These are phyloP conservation scores for Oscarella lobularis DNA, from an alignment of 37 sponge, comb jelly and placozoan species.

Conservation along the genomic window DNA sequence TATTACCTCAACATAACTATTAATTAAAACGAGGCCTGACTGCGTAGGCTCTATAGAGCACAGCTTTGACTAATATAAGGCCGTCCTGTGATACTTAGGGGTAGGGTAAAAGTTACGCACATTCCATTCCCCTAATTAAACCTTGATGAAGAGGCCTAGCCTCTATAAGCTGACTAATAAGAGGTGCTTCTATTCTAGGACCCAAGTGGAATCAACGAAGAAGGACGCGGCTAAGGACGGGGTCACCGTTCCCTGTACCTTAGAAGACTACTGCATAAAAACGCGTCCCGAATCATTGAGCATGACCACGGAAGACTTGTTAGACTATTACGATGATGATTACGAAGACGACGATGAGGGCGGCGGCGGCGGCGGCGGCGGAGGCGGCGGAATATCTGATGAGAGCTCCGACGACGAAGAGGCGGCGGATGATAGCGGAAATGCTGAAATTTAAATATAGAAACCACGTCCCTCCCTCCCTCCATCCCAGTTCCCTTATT, in stretches of 20 bases:
- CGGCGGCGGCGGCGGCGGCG: slow-evolving; percentile 9
- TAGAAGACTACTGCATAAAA: slow-evolving; percentile 59
- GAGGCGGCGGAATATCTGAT: slow-evolving; percentile 11
- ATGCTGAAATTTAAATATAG: slow-evolving; percentile 9
- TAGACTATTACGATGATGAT: slow-evolving; percentile 21
- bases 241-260: slow-evolving; percentile 70
- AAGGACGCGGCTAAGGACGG: slow-evolving; percentile 75
- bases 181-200: slow-evolving; percentile 39
- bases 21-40: too few relatives aligned
- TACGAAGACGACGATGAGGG: slow-evolving; percentile 22
- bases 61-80: too few relatives aligned
- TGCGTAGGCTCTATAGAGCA: too few relatives aligned
- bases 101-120: too few relatives aligned
- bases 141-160: too few relatives aligned
- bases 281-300: slow-evolving; percentile 3
- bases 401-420: slow-evolving; percentile 5
- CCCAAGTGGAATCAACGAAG: slow-evolving; percentile 77
- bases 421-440: slow-evolving; percentile 37
- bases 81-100: too few relatives aligned
- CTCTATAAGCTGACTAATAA: too few relatives aligned
- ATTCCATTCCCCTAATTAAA: too few relatives aligned
- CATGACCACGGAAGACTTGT: slow-evolving; percentile 24
- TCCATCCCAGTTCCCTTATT: too few relatives aligned
- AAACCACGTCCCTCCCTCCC: too few relatives aligned
- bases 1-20: too few relatives aligned